Percentiles rank a stretch among this genome's conserved stretches.
These are phyloP conservation scores for Acholoe squamosa DNA, from an alignment of 2,888 invertebrate species.

Conservation along the genomic window DNA sequence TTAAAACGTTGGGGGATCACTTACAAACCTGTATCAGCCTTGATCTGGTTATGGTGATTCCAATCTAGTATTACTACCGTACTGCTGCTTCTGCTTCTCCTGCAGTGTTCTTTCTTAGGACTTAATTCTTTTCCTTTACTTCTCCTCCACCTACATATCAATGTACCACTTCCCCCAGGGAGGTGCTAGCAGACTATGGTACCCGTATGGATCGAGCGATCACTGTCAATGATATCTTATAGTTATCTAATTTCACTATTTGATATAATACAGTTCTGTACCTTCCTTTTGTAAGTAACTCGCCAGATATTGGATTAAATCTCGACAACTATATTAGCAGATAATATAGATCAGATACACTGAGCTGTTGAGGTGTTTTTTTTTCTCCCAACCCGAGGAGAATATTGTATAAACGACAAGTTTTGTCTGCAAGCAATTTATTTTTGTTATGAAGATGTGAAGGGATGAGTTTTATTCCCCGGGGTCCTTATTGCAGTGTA, in stretches of 20 bases:
- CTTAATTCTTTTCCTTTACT: neutral
- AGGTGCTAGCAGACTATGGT: neutral
- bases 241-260: neutral
- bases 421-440: neutral
- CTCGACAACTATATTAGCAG: slow-evolving; percentile 36
- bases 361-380: neutral
- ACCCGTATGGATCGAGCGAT: neutral
- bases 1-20: slow-evolving; percentile 13
- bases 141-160: neutral
- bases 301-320: slow-evolving; percentile 23
- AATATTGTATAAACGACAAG: neutral
- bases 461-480: neutral
- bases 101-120: slow-evolving; percentile 1
- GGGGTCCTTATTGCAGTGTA: neutral
- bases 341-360: neutral
- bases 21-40: neutral
- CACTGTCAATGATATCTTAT: neutral
- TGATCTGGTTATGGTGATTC: neutral
- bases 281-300: slow-evolving; percentile 45
- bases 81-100: neutral
- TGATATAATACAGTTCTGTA: neutral
- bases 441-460: neutral
- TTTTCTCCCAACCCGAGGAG: neutral
- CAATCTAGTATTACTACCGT: neutral
- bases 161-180: neutral